Base-by-base conservation (phyloP, 2,797 vertebrate species). In the Gymnothorax javanicus region DNA sequence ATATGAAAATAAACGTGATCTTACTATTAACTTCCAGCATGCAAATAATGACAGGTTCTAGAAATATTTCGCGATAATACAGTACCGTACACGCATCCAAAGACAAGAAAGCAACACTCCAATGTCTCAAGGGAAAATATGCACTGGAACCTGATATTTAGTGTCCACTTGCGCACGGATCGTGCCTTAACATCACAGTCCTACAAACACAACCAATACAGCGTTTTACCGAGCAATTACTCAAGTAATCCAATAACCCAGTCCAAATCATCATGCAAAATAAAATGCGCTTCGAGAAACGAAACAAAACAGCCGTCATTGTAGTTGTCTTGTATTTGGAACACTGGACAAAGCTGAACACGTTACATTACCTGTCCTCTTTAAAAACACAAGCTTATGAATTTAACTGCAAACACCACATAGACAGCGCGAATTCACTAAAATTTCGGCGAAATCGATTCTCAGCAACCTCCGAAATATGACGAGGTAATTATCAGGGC, bases 331-430 rank as follows among this genome's bases (percentile, higher is more conserved):
- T 75, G 71, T 17, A 75, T 6, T 75, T 12, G 1, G 62, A 67
- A 43, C 7, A 71, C 20, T 6, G 25, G 13, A 75, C 43, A 4
- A 52, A 17, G 17, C 2, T 79, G 7, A 13, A 23, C 17, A 4
- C 17, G 75, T 79, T 79, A 79, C 54, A 15, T 50, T 13, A 33
- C 9, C 71, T 43, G 71, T 43, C 71, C 33, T 75, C 33, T 33
- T 75, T 12, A 75, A 33, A 79, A 79, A 79, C 9, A 54, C 33
- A 79, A 79, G 75, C 75, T 79, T 79, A 23, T 52, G 15, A 79
- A 23, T 79, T 79, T 20, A 20, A 52, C 52, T 54, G 13, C 17
- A 52, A 6, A 79, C 23, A 12, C 43, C 43, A 43, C 43, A 79
- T 20, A 13, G 43, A 50, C 23, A 77, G 75, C 54, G 75, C 54